These are phyloP conservation scores for Masnerella sp. DNA, from an alignment of 2,888 invertebrate genomes.

Conservation along the genomic window DNA sequence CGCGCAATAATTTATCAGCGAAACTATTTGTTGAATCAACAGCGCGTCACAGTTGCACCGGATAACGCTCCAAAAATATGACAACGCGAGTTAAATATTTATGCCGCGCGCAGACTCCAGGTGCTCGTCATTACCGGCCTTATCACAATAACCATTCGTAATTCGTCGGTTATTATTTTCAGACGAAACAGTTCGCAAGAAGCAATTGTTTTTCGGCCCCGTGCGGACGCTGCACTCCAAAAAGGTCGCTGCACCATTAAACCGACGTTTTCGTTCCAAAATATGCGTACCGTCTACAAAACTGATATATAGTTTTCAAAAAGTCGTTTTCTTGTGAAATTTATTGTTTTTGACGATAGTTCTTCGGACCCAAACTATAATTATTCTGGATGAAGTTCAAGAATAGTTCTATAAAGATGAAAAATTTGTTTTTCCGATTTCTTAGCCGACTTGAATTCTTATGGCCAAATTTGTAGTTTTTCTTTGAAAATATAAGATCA, in stretches of 20 bases:
- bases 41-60: conserved; percentile 25
- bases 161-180: conserved; percentile 50
- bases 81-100: conserved; percentile 46
- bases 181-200: conserved; percentile 27
- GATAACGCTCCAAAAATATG: conserved; percentile 50
- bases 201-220: neutral
- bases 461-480: no score
- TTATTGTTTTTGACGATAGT: no score
- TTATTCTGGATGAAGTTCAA: no score
- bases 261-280: neutral
- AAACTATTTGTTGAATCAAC: conserved; percentile 47
- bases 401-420: no score
- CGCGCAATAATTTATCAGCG: conserved; percentile 36
- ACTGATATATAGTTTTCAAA: no score
- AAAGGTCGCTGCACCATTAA: no score
- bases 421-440: no score
- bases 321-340: no score
- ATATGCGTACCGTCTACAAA: no score
- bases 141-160: conserved; percentile 45
- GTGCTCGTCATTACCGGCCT: conserved; percentile 48
- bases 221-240: neutral
- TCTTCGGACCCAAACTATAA: no score
- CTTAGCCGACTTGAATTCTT: no score
- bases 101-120: conserved; percentile 49
- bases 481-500: no score